A percentile compares a stretch with the other conserved stretches of the same genome.
phyloP scores from a whole-genome alignment of 2,797 vertebrate species.

The Discoglossus pictus region DNA sequence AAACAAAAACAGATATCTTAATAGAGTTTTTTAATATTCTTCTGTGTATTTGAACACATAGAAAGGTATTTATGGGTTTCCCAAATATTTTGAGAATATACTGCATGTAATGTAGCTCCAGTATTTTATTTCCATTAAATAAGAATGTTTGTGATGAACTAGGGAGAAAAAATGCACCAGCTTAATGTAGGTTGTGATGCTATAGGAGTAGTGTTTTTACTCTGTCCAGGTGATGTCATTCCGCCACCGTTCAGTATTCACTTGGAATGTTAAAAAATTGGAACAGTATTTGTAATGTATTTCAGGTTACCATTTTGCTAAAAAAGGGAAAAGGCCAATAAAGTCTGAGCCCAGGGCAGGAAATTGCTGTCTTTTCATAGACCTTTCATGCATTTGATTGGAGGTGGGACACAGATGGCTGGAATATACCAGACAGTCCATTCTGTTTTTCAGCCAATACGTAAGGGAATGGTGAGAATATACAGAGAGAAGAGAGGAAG shows the following conservation, averaged over 20 bases:
- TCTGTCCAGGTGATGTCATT: slow-evolving; percentile 12
- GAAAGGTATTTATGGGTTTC: too few relatives aligned
- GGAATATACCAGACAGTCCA: neutral
- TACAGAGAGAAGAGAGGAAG: neutral
- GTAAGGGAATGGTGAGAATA: slow-evolving; percentile 24
- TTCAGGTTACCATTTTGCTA: slow-evolving; percentile 33
- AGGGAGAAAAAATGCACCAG: too few relatives aligned
- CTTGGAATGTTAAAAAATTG: slow-evolving; percentile 12
- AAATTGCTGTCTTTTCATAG: slow-evolving; percentile 30
- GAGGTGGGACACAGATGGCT: slow-evolving; percentile 18
- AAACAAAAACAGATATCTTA: too few relatives aligned
- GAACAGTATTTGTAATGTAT: neutral
- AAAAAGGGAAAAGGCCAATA: slow-evolving; percentile 30
- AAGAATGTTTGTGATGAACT: too few relatives aligned
- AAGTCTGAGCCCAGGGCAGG: slow-evolving; percentile 26
- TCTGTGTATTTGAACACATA: too few relatives aligned
- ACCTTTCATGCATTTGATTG: slow-evolving; percentile 13
- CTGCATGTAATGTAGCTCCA: too few relatives aligned
- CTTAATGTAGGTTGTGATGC: too few relatives aligned
- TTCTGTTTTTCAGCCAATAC: slow-evolving; percentile 18
- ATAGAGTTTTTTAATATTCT: too few relatives aligned
- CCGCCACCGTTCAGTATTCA: neutral
- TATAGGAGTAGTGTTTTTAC: neutral
- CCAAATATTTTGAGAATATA: too few relatives aligned
- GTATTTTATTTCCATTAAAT: too few relatives aligned